These are phyloP conservation scores for Apamea monoglypha DNA, from an alignment of 2,888 invertebrate species.

Conservation along the genomic window DNA sequence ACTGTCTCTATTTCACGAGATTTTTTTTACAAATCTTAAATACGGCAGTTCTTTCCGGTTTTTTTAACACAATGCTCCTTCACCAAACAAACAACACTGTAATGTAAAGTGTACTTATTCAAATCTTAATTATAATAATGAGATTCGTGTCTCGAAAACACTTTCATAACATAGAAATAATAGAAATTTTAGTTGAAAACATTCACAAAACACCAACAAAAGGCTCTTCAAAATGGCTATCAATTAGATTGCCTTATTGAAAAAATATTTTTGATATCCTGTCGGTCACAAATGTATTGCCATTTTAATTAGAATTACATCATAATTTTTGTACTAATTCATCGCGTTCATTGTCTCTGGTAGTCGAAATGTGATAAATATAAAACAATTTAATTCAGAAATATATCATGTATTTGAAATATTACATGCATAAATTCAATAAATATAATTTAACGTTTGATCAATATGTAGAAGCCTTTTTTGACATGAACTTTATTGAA, in stretches of 20 bases:
- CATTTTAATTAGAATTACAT: slow-evolving; percentile 81
- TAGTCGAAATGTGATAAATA: background rate
- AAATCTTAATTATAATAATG: slow-evolving; percentile 66
- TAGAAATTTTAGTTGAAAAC: slow-evolving; percentile 87
- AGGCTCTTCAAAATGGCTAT: slow-evolving; percentile 91
- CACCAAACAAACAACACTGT: slow-evolving; percentile 83
- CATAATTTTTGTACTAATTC: slow-evolving; percentile 64
- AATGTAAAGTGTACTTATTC: slow-evolving; percentile 69
- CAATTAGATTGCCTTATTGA: slow-evolving; percentile 88
- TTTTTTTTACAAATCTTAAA: slow-evolving; percentile 77
- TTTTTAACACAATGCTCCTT: slow-evolving; percentile 82
- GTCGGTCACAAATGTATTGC: slow-evolving; percentile 86
- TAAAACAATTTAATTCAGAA: background rate
- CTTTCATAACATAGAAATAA: slow-evolving; percentile 78
- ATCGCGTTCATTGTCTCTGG: slow-evolving; percentile 76
- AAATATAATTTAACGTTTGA: background rate
- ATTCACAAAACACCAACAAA: slow-evolving; percentile 91
- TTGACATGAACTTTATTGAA: background rate
- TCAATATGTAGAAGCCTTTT: no score
- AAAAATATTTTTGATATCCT: slow-evolving; percentile 88
- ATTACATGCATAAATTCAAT: background rate
- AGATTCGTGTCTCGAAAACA: slow-evolving; percentile 68
- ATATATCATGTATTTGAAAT: no score
- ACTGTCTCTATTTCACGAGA: slow-evolving; percentile 67
- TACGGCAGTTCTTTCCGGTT: slow-evolving; percentile 86